A percentile compares a stretch with the other conserved stretches of the same genome.
Conservation (phyloP, 2,113 vertebrate species). For the Illadopsis cleaveri region DNA sequence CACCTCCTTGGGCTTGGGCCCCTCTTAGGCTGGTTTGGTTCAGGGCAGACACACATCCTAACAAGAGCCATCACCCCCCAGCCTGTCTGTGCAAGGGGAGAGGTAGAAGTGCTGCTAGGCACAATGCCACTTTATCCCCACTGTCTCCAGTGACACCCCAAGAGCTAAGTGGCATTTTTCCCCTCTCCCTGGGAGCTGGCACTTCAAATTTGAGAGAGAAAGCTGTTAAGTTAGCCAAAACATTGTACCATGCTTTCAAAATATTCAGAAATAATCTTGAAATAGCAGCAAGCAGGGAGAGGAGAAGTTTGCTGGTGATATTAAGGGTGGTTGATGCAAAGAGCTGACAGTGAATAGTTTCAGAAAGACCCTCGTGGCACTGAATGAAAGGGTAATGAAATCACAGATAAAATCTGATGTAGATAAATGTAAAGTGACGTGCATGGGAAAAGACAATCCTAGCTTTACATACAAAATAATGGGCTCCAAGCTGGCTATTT, state of each 20-base stretch:
- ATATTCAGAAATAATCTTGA: background rate
- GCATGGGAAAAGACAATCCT: constrained; percentile 10
- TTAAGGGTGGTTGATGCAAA: background rate
- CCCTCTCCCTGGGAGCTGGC: background rate
- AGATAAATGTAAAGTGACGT: constrained; percentile 50
- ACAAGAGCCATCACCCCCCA: rapidly evolving
- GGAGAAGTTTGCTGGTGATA: background rate
- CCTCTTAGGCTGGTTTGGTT: background rate
- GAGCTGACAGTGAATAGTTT: background rate
- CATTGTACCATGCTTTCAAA: background rate
- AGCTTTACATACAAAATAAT: constrained; percentile 40
- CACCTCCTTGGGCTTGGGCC: background rate
- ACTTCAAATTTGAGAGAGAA: background rate
- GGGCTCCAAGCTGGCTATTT: constrained; percentile 21
- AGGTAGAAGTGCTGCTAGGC: background rate
- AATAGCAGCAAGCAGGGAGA: background rate
- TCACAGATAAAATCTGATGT: constrained; percentile 40
- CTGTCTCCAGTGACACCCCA: background rate
- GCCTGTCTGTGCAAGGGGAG: background rate
- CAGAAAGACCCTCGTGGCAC: background rate
- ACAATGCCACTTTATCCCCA: background rate
- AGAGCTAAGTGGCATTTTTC: background rate
- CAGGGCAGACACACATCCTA: background rate
- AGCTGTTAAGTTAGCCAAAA: background rate
- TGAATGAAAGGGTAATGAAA: constrained; percentile 39